Evolutionary conservation across 2,888 invertebrate genomes (phyloP).

Genomic region (Orthosia gracilis): DNA sequence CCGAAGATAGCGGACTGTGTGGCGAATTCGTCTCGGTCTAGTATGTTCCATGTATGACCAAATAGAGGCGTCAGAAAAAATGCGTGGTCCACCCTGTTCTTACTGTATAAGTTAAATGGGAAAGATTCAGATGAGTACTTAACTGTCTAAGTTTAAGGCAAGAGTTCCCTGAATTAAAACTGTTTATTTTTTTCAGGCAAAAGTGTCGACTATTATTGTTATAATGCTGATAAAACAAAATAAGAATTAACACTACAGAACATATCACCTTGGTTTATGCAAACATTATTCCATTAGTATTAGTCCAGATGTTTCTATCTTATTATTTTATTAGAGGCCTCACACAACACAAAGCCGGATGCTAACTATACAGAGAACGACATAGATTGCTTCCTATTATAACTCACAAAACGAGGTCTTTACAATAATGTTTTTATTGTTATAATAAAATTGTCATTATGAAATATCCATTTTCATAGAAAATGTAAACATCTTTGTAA

Average conservation of each 20-base stretch:
- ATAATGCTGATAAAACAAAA: neutral
- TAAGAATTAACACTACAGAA: neutral
- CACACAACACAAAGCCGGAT: neutral
- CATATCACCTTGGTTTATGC: neutral
- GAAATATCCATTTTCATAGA: neutral
- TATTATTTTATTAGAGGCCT: conserved; percentile 1
- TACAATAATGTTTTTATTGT: neutral
- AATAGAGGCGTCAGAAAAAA: too few relatives aligned
- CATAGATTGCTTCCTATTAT: conserved; percentile 11
- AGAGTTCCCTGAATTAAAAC: too few relatives aligned
- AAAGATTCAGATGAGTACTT: too few relatives aligned
- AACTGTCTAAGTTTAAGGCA: neutral
- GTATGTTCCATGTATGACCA: too few relatives aligned
- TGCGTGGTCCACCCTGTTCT: too few relatives aligned
- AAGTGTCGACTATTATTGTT: too few relatives aligned
- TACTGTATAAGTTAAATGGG: neutral
- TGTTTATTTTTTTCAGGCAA: too few relatives aligned
- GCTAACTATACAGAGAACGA: neutral
- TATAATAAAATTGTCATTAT: neutral
- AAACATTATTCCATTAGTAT: conserved; percentile 14
- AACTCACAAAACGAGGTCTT: neutral
- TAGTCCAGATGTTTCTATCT: conserved; percentile 14
- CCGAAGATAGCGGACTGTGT: too few relatives aligned
- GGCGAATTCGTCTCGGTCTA: too few relatives aligned
- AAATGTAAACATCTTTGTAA: neutral